Base-by-base conservation (phyloP, 2,113 vertebrate species). In the Xiphophorus maculatus region DNA sequence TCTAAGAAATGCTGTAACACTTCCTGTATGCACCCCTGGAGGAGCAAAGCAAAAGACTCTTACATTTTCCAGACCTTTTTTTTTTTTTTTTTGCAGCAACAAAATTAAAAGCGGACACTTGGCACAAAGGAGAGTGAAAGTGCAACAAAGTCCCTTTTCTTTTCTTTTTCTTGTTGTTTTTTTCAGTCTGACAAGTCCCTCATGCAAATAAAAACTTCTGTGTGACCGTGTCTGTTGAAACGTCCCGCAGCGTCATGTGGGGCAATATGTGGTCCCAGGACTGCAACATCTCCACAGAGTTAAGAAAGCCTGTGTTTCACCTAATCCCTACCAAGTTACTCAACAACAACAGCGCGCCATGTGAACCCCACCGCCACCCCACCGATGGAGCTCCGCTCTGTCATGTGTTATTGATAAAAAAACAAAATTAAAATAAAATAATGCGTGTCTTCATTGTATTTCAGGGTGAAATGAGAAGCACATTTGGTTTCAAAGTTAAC, bases 291-390 rank as follows among this genome's bases (percentile, higher is more conserved):
- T 91, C 89, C 86, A 77, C 93, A 93, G 82, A 83, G 84, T 95
- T 92, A 94, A 91, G 94, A 95, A 95, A 95, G 91, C 90, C 37
- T n/a, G 86, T 88, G 80, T 94, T 95, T 94, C 89, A 93, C 87
- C 91, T 78, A 77, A 86, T 91, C 76, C 74, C 71, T 70, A 77
- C 65, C 60, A 54, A 66, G 81, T 95, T 94, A 89, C 94, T 87
- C 93, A 95, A 95, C 87, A 85, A 71, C 82, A 85, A 71, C 82
- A 82, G 84, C 77, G 70, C 76, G 66, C 71, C 60, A 79, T 84
- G 70, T 48, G 63, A 81, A 83, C 84, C 25, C 74, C 85, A 48
- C 65, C 37, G 71, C 76, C 82, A 22, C 67, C 61, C 66, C 71
- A 35, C 33, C 14, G 62, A 73, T 37, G 54, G 3, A 51, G 77